These are phyloP conservation scores for Leptarthrus brevirostris DNA, from an alignment of 2,888 invertebrate genomes.

Conservation along the genomic window DNA sequence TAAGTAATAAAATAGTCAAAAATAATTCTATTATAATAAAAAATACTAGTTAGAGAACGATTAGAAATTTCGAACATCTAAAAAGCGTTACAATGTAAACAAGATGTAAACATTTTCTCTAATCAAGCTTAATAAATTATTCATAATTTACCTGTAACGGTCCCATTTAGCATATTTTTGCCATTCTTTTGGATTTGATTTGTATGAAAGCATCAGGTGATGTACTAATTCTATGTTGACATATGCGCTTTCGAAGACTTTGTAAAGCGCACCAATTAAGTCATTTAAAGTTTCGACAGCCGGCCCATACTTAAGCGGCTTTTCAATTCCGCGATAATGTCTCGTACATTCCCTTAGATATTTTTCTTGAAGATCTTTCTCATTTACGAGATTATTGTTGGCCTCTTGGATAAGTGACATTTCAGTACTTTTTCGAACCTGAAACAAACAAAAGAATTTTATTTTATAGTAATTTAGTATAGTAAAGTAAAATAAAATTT, in stretches of 20 bases:
- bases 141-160: conserved; percentile 77
- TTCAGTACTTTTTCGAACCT: conserved; percentile 29
- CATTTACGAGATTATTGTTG: not conserved
- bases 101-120: no score
- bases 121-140: no score
- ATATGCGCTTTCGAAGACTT: conserved; percentile 80
- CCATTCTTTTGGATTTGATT: conserved; percentile 92
- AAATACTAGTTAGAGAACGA: not conserved
- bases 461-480: no score
- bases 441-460: no score
- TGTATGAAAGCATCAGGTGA: conserved; percentile 80
- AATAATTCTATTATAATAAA: not conserved
- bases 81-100: no score
- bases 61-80: no score
- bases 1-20: no score
- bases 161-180: conserved; percentile 94
- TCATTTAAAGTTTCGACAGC: conserved; percentile 70
- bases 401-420: conserved; percentile 27
- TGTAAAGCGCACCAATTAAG: conserved; percentile 77
- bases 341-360: conserved; percentile 64
- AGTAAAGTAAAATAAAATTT: no score
- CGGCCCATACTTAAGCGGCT: conserved; percentile 65
- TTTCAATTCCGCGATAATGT: conserved; percentile 65
- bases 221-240: conserved; percentile 94
- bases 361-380: conserved; percentile 59